Evolutionary conservation across 2,888 invertebrate genomes (phyloP).

Genomic region (Drosophila cracens): DNA sequence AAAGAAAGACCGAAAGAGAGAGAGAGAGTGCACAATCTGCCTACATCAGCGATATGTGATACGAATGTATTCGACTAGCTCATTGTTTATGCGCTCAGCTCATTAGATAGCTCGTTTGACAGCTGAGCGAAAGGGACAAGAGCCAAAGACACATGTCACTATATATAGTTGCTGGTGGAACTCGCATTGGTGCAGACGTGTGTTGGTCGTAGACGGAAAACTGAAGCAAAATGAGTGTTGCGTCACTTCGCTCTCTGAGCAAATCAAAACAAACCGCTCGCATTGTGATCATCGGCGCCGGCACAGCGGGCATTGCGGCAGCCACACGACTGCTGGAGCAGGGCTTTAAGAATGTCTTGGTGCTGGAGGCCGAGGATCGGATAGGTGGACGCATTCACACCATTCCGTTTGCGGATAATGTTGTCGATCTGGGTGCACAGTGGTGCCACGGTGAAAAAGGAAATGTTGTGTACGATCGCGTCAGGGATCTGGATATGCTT

Average conservation of each 20-base stretch:
- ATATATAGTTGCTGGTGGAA: conserved; percentile 48
- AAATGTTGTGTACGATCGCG: conserved; percentile 87
- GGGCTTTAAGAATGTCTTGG: conserved; percentile 85
- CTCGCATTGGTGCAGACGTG: conserved; percentile 33
- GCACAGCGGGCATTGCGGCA: conserved; percentile 84
- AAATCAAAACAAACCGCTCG: conserved; percentile 70
- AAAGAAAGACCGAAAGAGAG: background rate
- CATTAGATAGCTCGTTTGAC: conserved; percentile 19
- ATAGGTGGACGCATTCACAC: conserved; percentile 88
- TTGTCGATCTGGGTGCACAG: conserved; percentile 91
- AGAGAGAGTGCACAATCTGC: conserved; percentile 3
- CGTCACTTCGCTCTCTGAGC: conserved; percentile 47
- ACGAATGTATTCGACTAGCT: conserved; percentile 1
- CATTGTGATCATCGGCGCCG: conserved; percentile 84
- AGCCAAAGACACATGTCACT: conserved; percentile 4
- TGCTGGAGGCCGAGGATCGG: conserved; percentile 88
- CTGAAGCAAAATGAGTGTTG: conserved; percentile 44
- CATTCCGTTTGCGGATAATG: conserved; percentile 86
- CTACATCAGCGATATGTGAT: conserved; percentile 13
- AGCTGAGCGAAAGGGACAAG: conserved; percentile 14
- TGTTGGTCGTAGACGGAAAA: background rate
- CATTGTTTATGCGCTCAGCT: conserved; percentile 11
- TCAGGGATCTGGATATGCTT: conserved; percentile 78
- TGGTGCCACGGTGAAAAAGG: conserved; percentile 89
- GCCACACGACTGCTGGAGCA: conserved; percentile 83